Percentiles rank a stretch among this genome's conserved stretches.
These are phyloP conservation scores for Ormyrus thymus DNA, from an alignment of 2,888 invertebrate genomes.

Conservation along the genomic window DNA sequence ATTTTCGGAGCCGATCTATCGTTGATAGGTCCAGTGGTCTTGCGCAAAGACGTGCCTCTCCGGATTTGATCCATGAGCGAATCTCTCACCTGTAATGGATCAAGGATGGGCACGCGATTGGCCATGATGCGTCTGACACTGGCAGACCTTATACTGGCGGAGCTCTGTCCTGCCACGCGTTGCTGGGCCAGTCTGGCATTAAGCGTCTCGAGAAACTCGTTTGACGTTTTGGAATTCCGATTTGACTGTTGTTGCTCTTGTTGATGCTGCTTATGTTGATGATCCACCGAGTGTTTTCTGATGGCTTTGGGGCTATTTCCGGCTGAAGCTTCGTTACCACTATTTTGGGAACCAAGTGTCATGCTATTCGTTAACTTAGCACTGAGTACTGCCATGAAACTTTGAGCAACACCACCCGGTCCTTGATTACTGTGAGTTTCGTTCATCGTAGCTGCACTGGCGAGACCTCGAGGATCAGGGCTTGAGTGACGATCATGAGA, in stretches of 20 bases:
- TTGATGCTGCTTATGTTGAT: slow-evolving; percentile 61
- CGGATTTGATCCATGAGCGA: slow-evolving; percentile 97
- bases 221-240: slow-evolving; percentile 74
- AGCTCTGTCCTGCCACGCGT: slow-evolving; percentile 61
- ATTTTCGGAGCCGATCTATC: slow-evolving; percentile 93
- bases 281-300: slow-evolving; percentile 74
- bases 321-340: slow-evolving; percentile 58
- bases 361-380: slow-evolving; percentile 78
- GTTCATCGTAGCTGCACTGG: slow-evolving; percentile 12
- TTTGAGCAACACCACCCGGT: slow-evolving; percentile 79
- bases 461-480: slow-evolving; percentile 41
- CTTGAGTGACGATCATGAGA: slow-evolving; percentile 56
- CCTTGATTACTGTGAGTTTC: slow-evolving; percentile 65
- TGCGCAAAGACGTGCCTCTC: slow-evolving; percentile 87
- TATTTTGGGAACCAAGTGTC: slow-evolving; percentile 55
- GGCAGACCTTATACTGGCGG: slow-evolving; percentile 66
- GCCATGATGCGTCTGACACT: slow-evolving; percentile 72
- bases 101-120: slow-evolving; percentile 71
- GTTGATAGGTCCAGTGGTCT: slow-evolving; percentile 84
- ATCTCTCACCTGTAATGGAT: slow-evolving; percentile 77
- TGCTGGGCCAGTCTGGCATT: slow-evolving; percentile 87
- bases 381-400: slow-evolving; percentile 83
- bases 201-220: slow-evolving; percentile 85
- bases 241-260: slow-evolving; percentile 66
- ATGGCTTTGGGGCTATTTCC: slow-evolving; percentile 68